A percentile compares a stretch with the other conserved stretches of the same genome.
These are phyloP conservation scores for Tragelaphus eurycerus DNA, from an alignment of 2,797 vertebrate genomes.

Conservation along the genomic window DNA sequence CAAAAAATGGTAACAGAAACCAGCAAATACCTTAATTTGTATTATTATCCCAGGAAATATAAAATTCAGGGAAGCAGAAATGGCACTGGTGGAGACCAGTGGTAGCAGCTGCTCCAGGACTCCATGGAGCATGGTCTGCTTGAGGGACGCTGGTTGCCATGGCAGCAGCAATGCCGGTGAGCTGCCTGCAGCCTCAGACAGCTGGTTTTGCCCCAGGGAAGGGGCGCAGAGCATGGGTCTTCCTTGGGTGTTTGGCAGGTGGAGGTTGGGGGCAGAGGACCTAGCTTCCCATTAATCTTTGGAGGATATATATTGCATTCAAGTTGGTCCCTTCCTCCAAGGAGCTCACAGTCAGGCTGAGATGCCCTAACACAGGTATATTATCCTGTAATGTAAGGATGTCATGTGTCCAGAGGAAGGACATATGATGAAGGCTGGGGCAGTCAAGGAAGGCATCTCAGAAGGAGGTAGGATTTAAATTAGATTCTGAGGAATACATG, in stretches of 20 bases:
- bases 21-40: slow-evolving; percentile 69
- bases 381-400: not conserved
- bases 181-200: not conserved
- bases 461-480: not conserved
- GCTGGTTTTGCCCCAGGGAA: not conserved
- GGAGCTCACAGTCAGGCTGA: slow-evolving; percentile 24
- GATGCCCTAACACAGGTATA: not conserved
- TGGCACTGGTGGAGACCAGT: slow-evolving; percentile 41
- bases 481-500: slow-evolving; percentile 7
- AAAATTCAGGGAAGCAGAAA: slow-evolving; percentile 59
- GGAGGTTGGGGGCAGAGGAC: not conserved
- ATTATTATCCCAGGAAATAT: slow-evolving; percentile 61
- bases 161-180: slow-evolving; percentile 24
- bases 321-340: slow-evolving; percentile 18
- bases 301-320: not conserved
- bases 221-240: not conserved
- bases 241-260: not conserved
- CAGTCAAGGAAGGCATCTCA: not conserved
- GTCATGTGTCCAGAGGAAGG: not conserved
- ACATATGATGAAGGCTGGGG: not conserved
- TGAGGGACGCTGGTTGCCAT: slow-evolving; percentile 62
- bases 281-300: not conserved
- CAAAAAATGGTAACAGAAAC: slow-evolving; percentile 56
- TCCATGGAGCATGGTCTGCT: slow-evolving; percentile 36
- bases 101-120: slow-evolving; percentile 56